Evolutionary conservation across 1,140 invertebrate species (phyloP), one percentile per base, ranked within the genome.

Genomic region (Aphelenchoides avenae): DNA sequence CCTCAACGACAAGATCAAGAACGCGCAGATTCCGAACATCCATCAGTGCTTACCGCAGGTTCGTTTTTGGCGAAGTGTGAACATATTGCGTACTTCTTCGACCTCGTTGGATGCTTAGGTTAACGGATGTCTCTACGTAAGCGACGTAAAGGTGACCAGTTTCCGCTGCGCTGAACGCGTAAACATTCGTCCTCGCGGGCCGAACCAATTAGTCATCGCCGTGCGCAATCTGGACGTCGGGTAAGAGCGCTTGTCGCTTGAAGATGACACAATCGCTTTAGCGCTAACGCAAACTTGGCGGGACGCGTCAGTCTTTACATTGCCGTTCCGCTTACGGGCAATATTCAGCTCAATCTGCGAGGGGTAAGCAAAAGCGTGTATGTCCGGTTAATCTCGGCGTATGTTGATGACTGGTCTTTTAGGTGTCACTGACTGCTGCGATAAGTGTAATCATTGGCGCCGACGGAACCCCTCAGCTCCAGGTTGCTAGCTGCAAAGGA

Each of bases 141-240:
- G 69, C 61, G 69, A 69, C 34, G 31, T 69, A n/a, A 61, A 57
- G 34, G 61, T 69, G 24, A 49, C 52, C 13, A 41, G 66, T 1
- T 69, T 64, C 47, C 48, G 66, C 43, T 69, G 66, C 47, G 61
- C 66, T 9, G 46, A 59, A 31, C 31, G 66, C 33, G 52, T 69
- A 13, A 57, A 52, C n/a, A 46, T 69, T 9, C 65, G 61, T 29
- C 66, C 66, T 2, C 52, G 60, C 11, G 31, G 60, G 24, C 66
- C 66, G 18, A 69, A 69, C 42, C 44, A 54, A 49, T 41, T 69
- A n/a, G 49, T 68, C 24, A 46, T 69, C 22, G 31, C 50, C 22
- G 66, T 69, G 11, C 55, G 69, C 33, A 69, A 69, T 52, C 22
- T 69, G 11, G 66, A 69, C 41, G 26, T 69, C 34, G 57, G 24